Evolutionary conservation across 2,797 vertebrate genomes (phyloP), one percentile per base, ranked within the genome.

Genomic region (Danio jaintianensis): DNA sequence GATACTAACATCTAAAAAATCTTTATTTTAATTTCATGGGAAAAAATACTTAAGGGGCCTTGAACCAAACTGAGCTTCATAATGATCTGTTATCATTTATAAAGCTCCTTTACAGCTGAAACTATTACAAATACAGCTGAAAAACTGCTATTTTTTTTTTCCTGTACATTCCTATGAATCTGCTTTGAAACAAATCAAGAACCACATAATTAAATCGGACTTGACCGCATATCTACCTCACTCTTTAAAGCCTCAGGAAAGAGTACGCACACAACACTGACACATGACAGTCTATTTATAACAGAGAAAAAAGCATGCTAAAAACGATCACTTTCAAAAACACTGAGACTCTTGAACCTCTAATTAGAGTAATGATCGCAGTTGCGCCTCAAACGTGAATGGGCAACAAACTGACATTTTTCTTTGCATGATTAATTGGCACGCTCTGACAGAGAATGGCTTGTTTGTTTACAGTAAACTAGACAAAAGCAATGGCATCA

Each of bases 381-480:
- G 22, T 20, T 40, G 55, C 16, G 16, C 22, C 42, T 18, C 8
- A 78, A 61, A 69, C 56, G 6, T 18, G 13, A 78, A 61, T 70
- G 18, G 36, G 45, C 66, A 29, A 61, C 53, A 68, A 59, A 78
- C 43, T 40, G 52, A 67, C 22, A 0, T 82, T 88, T 87, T 91
- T 88, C 85, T 85, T 90, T 91, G 89, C 87, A 77, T 90, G 89
- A 88, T 85, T 75, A 75, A 85, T 81, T 83, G 85, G 74, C 86
- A 82, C 71, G 76, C 70, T 59, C 64, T 64, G 42, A 72, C 82
- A 67, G 10, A 87, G 88, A 93, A 91, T 87, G 82, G 82, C 86
- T 89, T 68, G 22, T 86, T 91, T 92, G 85, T 91, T 90, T 90
- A 90, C 89, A 89, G 89, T 89, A 85, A 84, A 86, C 50, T 4